Evolutionary conservation across 1,140 invertebrate genomes (phyloP), one percentile per base, ranked within the genome.

Genomic region (Hesperophylax magnus): DNA sequence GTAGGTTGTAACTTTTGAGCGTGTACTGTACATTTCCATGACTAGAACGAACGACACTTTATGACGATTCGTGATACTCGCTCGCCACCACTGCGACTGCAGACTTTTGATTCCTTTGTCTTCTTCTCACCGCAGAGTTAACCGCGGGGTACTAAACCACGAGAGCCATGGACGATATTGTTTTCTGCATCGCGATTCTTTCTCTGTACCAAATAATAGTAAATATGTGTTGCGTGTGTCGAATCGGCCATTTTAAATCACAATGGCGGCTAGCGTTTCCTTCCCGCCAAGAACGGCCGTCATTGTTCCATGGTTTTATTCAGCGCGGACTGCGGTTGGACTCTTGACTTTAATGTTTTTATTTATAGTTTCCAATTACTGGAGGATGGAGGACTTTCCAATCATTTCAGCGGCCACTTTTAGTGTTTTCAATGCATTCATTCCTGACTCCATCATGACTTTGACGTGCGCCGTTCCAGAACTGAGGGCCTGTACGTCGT

Each of bases 361-460:
- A 60, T 75, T 75, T 75, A 75, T 75, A 75, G 72, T 75, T 75
- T 58, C 72, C 72, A 75, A 75, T 75, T 75, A 75, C 72, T 27
- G 47, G 39, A 47, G 39, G 39, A 9, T 8, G 39, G 31, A 52
- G 24, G 31, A 67, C 63, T 67, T 67, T 67, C 63, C 22, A 67
- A 67, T 67, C 31, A 27, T 34, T 34, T 67, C 63, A 34, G 63
- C 63, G 24, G 11, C 63, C 63, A 31, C 24, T 67, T n/a, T 27
- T 31, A 27, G 17, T 61, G 58, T 22, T 47, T 47, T 47, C 8
- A 0, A 47, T 9, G 8, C 11, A 47, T 47, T 47, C 39, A 47
- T 47, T 47, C 39, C 39, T 14, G 39, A 47, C 14, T 47, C 11
- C 39, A 47, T 14, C 39, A 14, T n/a, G 39, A 11, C 11, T 47